Evolutionary conservation across 37 sponge, comb jelly and placozoan species (phyloP), one percentile per base, ranked within the genome.

Genomic region (Geodia barretti): DNA sequence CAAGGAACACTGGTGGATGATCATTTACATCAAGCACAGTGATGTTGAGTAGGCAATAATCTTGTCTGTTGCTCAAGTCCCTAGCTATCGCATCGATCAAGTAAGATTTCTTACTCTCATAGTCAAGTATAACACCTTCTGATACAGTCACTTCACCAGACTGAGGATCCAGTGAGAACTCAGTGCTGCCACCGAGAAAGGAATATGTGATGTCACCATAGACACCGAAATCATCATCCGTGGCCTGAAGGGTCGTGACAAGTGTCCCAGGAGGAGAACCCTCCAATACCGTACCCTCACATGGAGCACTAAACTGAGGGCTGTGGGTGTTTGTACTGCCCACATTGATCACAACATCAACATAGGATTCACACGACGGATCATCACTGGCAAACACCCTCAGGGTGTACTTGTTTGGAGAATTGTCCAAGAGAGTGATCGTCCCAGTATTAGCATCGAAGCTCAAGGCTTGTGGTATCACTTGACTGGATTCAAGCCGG

Each of bases 1-100:
- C 25, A 24, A 33, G 58, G 74, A 92, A 81, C 5, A 28, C 1
- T 11, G 92, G 92, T 3, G 80, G 21, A 39, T 92, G 84, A 61
- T 92, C 92, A 65, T 92, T 92, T n/a, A 74, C 64, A 70, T 92
- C 88, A 0, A 84, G 8, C 17, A 92, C 76, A 34, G 84, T 78
- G 47, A 92, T 72, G 1, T 37, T 41, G 25, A 92, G 36, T 25
- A 76, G 38, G 43, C 92, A 92, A 47, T 83, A 88, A 39, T 76
- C 92, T 75, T 84, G 78, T 71, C 61, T 41, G 1, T 61, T 60
- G 1, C 88, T 88, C 8, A 82, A 85, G 64, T 92, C 92, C 24
- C 72, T 80, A 9, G 85, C 92, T 9, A 75, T 70, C 9, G 84
- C 85, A 21, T 77, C 92, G 4, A 88, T 21, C 29, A 69, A 21